Conservation (phyloP, 2,113 vertebrate species). For the Carollia perspicillata region DNA sequence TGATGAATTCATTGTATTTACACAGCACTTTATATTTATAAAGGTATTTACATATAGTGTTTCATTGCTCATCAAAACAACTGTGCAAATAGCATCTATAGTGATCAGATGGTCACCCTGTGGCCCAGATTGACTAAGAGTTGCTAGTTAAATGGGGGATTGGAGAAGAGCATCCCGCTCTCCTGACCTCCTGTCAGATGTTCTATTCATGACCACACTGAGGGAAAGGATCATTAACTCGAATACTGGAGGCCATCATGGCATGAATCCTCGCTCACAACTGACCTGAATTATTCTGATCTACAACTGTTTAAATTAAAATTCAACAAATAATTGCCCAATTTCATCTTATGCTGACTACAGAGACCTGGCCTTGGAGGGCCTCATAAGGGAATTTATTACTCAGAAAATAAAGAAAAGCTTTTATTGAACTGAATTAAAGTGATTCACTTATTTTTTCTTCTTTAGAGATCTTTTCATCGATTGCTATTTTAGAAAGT, state of each 20-base stretch:
- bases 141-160: neutral
- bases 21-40: neutral
- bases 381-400: slow-evolving; percentile 43
- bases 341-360: slow-evolving; percentile 64
- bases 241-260: neutral
- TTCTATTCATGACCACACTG: neutral
- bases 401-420: slow-evolving; percentile 49
- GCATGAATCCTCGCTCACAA: slow-evolving; percentile 60
- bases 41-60: neutral
- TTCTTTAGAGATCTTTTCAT: slow-evolving; percentile 66
- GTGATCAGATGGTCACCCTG: neutral
- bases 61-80: neutral
- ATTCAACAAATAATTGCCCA: slow-evolving; percentile 64
- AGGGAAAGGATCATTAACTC: slow-evolving; percentile 43
- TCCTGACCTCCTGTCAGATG: neutral
- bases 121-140: neutral
- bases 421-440: slow-evolving; percentile 58
- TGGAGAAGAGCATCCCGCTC: neutral
- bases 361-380: slow-evolving; percentile 13
- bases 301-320: slow-evolving; percentile 63
- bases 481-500: slow-evolving; percentile 57
- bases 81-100: neutral
- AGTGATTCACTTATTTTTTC: slow-evolving; percentile 58
- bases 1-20: neutral
- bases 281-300: slow-evolving; percentile 62